A percentile compares a stretch with the other conserved stretches of the same genome.
phyloP scores from a whole-genome alignment of 2,113 vertebrate genomes.

The Steatornis caripensis region DNA sequence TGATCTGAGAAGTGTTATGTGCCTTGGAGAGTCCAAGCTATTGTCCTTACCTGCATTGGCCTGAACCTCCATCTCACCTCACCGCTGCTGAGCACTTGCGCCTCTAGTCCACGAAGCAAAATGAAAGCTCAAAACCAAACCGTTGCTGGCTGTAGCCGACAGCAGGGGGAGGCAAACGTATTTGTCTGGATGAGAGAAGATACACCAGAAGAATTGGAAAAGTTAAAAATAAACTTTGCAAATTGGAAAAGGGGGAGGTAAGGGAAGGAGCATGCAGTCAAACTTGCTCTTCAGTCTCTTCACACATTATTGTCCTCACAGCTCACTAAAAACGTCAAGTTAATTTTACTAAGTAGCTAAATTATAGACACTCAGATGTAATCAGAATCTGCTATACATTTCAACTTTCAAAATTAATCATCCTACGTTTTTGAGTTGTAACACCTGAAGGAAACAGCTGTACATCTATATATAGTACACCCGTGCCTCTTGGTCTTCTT shows the following conservation, averaged over 20 bases:
- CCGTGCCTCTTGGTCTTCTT: background rate
- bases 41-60: rapidly evolving
- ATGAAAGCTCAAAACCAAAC: too few species aligned
- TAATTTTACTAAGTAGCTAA: conserved; percentile 75
- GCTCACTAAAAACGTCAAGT: conserved; percentile 59
- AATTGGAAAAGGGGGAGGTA: background rate
- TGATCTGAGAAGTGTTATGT: rapidly evolving
- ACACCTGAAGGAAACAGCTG: conserved; percentile 68
- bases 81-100: rapidly evolving
- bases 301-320: conserved; percentile 66
- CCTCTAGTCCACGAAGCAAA: background rate
- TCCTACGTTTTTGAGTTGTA: background rate
- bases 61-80: rapidly evolving
- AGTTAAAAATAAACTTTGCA: conserved; percentile 36
- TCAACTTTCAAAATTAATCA: conserved; percentile 64
- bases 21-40: background rate
- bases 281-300: conserved; percentile 33
- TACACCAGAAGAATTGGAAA: background rate
- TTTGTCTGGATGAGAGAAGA: background rate
- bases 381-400: conserved; percentile 61
- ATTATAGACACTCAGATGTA: conserved; percentile 70
- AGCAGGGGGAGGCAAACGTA: background rate
- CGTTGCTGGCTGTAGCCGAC: background rate
- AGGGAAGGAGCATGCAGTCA: background rate
- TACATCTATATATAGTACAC: conserved; percentile 10